phyloP scores from a whole-genome alignment of 2,113 vertebrate genomes.

The Psittacara wagleri region DNA sequence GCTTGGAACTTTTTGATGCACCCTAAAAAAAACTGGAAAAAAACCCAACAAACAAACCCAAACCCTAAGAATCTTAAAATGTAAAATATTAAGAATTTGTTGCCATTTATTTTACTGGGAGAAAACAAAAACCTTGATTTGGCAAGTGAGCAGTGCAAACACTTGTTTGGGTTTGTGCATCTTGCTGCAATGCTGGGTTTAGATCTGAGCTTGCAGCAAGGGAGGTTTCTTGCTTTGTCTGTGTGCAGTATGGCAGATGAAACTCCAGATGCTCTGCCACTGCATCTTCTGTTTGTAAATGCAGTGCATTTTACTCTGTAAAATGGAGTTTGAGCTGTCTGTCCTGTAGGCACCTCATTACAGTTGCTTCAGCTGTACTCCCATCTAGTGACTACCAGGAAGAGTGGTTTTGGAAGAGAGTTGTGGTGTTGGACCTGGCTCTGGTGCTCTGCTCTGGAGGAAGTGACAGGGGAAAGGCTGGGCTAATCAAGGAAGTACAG shows the following conservation, averaged over 20 bases:
- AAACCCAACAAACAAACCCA: neutral
- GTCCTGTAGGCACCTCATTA: neutral
- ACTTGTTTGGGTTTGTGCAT: neutral
- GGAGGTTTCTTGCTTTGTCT: neutral
- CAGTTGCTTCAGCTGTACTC: neutral
- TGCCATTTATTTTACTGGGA: neutral
- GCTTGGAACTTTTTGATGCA: neutral
- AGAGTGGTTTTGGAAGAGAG: neutral
- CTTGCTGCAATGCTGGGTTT: neutral
- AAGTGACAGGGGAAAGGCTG: neutral
- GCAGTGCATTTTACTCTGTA: neutral
- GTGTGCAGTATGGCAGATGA: accelerated
- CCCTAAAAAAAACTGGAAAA: neutral
- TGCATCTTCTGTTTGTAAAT: neutral
- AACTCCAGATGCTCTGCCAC: neutral
- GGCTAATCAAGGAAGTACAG: neutral
- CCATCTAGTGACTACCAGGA: neutral
- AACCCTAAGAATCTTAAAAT: neutral
- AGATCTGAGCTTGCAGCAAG: neutral
- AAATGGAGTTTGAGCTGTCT: neutral
- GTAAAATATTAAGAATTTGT: neutral
- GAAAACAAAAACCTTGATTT: neutral
- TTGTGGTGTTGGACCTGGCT: neutral
- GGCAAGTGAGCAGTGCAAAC: neutral
- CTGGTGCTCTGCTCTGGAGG: neutral